Evolutionary conservation across 1,140 invertebrate genomes (phyloP), one percentile per base, ranked within the genome.

Genomic region (Scaptomyza montana): DNA sequence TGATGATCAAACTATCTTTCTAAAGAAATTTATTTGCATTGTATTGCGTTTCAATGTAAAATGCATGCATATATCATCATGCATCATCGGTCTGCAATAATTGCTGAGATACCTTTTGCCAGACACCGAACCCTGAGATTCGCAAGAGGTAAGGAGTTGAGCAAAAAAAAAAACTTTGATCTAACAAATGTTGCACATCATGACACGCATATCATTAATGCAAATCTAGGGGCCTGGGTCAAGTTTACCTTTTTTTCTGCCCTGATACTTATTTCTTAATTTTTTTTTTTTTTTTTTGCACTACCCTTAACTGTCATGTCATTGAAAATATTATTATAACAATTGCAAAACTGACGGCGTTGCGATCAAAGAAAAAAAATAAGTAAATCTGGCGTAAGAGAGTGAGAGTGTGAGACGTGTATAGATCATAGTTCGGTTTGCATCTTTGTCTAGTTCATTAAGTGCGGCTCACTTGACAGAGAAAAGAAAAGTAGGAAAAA

Each of bases 381-480:
- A 6, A 33, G 46, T 47, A 16, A 28, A 51, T 5, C 2, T 5
- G 8, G n/a, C 9, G 50, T 0, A 25, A 13, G 10, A 13, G 12
- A 30, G 49, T n/a, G 49, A 13, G 25, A 41, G 3, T 43, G 36
- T 9, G 19, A n/a, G n/a, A 55, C 39, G 10, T 5, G 8, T 36
- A 0, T 5, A 3, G 28, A 10, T 36, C 39, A 43, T 4, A 43
- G 39, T 43, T 77, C 59, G 57, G 56, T 57, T 12, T 61, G 46
- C 19, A 54, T 21, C 50, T 41, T 76, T 72, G 67, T 60, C 63
- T 78, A 69, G 76, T 78, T 87, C 82, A 87, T 87, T 87, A 87
- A 87, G 82, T 87, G 84, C 82, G 82, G 82, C 68, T 89, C 82
- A 87, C 82, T 87, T 87, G 82, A 82, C 76, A 89, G 78, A 45